phyloP scores from a whole-genome alignment of 2,797 vertebrate species.

The Sebastes nivosus region DNA sequence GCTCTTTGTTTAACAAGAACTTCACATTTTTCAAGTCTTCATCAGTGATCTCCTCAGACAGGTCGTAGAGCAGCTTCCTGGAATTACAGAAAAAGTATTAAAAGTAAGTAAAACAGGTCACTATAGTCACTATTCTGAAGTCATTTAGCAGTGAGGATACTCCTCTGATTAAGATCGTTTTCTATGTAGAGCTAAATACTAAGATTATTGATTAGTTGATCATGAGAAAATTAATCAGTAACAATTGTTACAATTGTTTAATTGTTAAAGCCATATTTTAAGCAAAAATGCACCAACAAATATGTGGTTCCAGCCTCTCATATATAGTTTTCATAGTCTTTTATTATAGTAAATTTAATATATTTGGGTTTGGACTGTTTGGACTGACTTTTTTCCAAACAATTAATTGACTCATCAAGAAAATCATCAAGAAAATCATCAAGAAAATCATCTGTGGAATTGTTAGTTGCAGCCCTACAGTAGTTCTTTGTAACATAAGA shows the following conservation, averaged over 20 bases:
- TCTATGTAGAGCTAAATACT: background rate
- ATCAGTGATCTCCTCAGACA: conserved; percentile 81
- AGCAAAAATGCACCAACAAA: background rate
- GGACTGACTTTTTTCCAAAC: no score
- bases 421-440: background rate
- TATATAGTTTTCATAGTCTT: background rate
- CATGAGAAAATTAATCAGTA: background rate
- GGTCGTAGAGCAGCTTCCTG: conserved; percentile 87
- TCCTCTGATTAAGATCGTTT: background rate
- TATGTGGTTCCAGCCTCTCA: background rate
- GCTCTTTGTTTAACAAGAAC: conserved; percentile 72
- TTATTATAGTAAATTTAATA: no score
- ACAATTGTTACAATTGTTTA: background rate
- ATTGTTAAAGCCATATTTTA: background rate
- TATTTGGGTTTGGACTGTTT: background rate
- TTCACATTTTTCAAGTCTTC: conserved; percentile 61
- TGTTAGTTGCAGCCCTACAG: background rate
- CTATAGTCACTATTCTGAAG: background rate
- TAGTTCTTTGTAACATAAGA: background rate
- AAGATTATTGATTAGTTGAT: background rate
- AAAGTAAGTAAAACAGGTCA: background rate
- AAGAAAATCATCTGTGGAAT: background rate
- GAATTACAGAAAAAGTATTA: background rate
- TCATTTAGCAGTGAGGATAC: background rate
- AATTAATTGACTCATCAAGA: no score